Evolutionary conservation across 2,888 invertebrate genomes (phyloP).

Genomic region (Zaprionus lineosus): DNA sequence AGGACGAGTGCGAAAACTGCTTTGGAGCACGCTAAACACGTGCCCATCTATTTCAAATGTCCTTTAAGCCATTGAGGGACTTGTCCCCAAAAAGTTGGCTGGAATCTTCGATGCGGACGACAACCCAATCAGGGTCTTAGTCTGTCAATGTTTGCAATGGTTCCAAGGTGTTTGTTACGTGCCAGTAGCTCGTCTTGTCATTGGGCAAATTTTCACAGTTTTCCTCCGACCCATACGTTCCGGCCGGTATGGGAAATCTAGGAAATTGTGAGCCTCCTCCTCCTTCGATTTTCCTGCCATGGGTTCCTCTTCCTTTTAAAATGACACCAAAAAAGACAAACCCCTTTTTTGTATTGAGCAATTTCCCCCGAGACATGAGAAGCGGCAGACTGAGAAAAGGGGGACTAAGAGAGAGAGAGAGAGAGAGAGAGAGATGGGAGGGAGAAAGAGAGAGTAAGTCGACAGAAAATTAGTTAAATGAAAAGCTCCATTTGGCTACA

Average conservation of each 20-base stretch:
- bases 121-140: slow-evolving; percentile 59
- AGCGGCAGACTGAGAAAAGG: too few relatives aligned
- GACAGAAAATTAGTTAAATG: slow-evolving; percentile 47
- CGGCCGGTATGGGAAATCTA: slow-evolving; percentile 68
- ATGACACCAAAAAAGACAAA: slow-evolving; percentile 68
- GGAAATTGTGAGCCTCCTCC: slow-evolving; percentile 61
- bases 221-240: slow-evolving; percentile 11
- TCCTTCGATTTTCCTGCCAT: too few relatives aligned
- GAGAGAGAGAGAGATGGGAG: too few relatives aligned
- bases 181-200: slow-evolving; percentile 62
- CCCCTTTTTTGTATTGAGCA: slow-evolving; percentile 52
- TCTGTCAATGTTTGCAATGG: slow-evolving; percentile 63
- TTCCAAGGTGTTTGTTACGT: slow-evolving; percentile 57
- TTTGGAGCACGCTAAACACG: slow-evolving; percentile 47
- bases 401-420: too few relatives aligned
- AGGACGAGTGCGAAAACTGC: slow-evolving; percentile 31
- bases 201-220: slow-evolving; percentile 70
- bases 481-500: slow-evolving; percentile 29
- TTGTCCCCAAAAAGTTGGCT: slow-evolving; percentile 27
- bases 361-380: slow-evolving; percentile 26
- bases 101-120: slow-evolving; percentile 24
- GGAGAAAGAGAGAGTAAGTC: not conserved
- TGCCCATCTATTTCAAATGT: slow-evolving; percentile 47
- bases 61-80: too few relatives aligned
- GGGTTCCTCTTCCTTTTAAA: too few relatives aligned